Percentiles rank a stretch among this genome's conserved stretches.
Conservation (phyloP, 2,888 invertebrate genomes). For the Craniophora ligustri region DNA sequence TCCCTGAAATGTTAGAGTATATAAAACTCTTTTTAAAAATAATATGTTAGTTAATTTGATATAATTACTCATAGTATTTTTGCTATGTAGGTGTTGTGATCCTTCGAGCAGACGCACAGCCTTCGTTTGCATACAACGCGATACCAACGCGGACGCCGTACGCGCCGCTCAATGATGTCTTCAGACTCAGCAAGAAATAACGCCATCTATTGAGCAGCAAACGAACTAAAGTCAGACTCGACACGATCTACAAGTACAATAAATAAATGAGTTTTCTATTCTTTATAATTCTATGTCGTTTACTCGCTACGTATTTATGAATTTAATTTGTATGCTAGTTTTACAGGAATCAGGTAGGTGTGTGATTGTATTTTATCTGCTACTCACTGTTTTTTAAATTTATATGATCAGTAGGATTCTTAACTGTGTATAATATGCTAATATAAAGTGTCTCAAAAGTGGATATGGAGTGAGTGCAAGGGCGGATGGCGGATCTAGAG, state of each 20-base stretch:
- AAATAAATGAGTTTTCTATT: slow-evolving; percentile 57
- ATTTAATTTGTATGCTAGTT: slow-evolving; percentile 21
- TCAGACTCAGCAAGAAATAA: slow-evolving; percentile 78
- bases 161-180: slow-evolving; percentile 84
- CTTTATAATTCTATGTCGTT: slow-evolving; percentile 47
- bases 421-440: slow-evolving; percentile 11
- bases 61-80: slow-evolving; percentile 3
- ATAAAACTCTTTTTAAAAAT: background rate
- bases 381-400: slow-evolving; percentile 26
- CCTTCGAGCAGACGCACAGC: slow-evolving; percentile 93
- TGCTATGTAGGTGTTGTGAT: slow-evolving; percentile 91
- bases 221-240: slow-evolving; percentile 51
- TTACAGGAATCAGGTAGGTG: slow-evolving; percentile 21
- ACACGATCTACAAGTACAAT: slow-evolving; percentile 74
- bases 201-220: slow-evolving; percentile 53
- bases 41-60: background rate
- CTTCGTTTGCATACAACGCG: slow-evolving; percentile 81
- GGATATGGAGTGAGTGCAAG: too few species aligned
- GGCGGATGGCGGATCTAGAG: too few species aligned
- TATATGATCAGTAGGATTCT: slow-evolving; percentile 21
- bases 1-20: too few species aligned
- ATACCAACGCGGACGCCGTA: slow-evolving; percentile 84
- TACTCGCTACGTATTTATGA: slow-evolving; percentile 42
- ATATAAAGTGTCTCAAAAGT: slow-evolving; percentile 18
- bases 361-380: slow-evolving; percentile 31